phyloP scores from a whole-genome alignment of 2,888 invertebrate genomes.

The Eulithis testata region DNA sequence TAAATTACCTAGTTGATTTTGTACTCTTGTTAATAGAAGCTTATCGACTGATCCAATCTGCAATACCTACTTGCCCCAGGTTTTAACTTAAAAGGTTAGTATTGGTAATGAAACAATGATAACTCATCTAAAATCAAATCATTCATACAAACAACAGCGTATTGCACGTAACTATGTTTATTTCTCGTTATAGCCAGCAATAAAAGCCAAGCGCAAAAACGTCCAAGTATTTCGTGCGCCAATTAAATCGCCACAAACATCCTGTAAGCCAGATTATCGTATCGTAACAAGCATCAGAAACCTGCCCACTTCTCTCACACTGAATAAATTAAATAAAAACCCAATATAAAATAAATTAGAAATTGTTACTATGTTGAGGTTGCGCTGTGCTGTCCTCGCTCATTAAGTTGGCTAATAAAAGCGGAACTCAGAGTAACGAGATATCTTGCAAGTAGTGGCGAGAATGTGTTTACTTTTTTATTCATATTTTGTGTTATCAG shows the following conservation, averaged over 20 bases:
- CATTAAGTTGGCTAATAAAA: constrained; percentile 65
- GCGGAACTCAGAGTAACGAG: constrained; percentile 51
- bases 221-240: constrained; percentile 75
- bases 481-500: constrained; percentile 54
- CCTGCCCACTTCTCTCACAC: constrained; percentile 77
- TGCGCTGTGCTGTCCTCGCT: constrained; percentile 50
- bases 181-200: constrained; percentile 66
- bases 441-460: constrained; percentile 45
- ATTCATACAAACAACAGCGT: constrained; percentile 48
- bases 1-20: not conserved
- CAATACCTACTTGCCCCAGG: not conserved
- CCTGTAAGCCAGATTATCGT: constrained; percentile 82
- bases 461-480: constrained; percentile 50
- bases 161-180: constrained; percentile 57
- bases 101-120: not conserved
- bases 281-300: constrained; percentile 79
- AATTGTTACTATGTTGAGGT: constrained; percentile 58
- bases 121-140: constrained; percentile 41
- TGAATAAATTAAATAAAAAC: constrained; percentile 82
- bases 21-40: constrained; percentile 2
- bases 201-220: constrained; percentile 70
- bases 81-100: not conserved
- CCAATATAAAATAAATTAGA: constrained; percentile 79
- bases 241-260: constrained; percentile 81
- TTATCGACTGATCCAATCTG: not conserved